These are phyloP conservation scores for Corythornis cristatus DNA, from an alignment of 2,113 vertebrate species.

Conservation along the genomic window DNA sequence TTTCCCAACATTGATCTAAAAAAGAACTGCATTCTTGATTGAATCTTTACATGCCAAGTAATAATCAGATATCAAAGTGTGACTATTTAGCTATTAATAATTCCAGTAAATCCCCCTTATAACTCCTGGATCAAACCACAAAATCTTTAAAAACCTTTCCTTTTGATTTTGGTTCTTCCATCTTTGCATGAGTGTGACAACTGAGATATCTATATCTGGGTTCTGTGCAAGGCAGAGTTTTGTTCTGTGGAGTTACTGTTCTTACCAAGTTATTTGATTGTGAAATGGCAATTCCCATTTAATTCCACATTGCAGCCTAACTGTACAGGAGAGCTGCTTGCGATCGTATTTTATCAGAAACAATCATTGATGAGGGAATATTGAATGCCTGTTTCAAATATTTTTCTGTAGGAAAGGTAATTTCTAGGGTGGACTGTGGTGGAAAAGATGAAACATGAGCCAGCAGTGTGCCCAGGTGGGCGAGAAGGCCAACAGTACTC, in stretches of 20 bases:
- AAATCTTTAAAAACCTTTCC: not conserved
- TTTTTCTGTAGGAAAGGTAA: not conserved
- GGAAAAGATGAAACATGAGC: not conserved
- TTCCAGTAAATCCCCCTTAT: not conserved
- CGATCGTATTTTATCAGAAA: not conserved
- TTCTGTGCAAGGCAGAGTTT: not conserved
- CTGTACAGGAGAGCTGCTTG: not conserved
- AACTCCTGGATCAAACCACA: not conserved
- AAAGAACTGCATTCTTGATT: not conserved
- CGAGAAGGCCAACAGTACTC: too few relatives aligned
- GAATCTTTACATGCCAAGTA: not conserved
- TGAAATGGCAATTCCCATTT: not conserved
- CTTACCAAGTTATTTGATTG: not conserved
- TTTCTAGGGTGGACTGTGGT: not conserved
- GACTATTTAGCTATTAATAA: not conserved
- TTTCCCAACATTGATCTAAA: slow-evolving; percentile 12
- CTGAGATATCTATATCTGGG: not conserved
- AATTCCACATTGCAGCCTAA: not conserved
- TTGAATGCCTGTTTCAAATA: not conserved
- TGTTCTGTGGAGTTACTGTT: not conserved
- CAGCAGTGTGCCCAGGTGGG: too few relatives aligned
- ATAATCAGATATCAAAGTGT: not conserved
- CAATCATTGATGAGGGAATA: not conserved
- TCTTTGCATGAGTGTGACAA: not conserved
- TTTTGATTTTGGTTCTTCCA: not conserved